Percentiles rank a stretch among this genome's conserved stretches.
These are phyloP conservation scores for Adelphocoris suturalis DNA, from an alignment of 2,888 invertebrate genomes.

Conservation along the genomic window DNA sequence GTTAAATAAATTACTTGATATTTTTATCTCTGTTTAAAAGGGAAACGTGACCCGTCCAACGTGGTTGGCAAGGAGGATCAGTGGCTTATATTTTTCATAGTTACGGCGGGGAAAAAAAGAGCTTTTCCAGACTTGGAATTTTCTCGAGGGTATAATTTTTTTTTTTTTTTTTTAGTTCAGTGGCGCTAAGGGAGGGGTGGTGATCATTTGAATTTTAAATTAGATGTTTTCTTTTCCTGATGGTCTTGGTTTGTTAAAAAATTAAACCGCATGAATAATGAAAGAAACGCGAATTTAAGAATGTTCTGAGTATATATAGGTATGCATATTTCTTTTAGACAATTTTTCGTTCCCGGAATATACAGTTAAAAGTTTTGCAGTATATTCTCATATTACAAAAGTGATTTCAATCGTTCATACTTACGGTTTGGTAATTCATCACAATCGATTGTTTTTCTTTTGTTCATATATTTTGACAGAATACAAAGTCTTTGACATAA, in stretches of 20 bases:
- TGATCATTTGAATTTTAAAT: neutral
- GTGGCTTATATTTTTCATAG: neutral
- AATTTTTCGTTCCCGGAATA: too few species aligned
- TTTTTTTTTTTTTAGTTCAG: neutral
- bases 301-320: too few species aligned
- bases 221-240: neutral
- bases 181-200: neutral
- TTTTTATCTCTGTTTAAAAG: neutral
- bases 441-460: too few species aligned
- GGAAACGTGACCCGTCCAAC: neutral
- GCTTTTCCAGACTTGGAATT: neutral
- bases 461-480: too few species aligned
- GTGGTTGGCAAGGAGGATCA: neutral
- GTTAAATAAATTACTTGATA: conserved; percentile 1
- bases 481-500: too few species aligned
- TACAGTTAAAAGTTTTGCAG: too few species aligned
- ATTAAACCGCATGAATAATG: neutral
- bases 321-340: too few species aligned
- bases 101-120: neutral
- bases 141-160: neutral
- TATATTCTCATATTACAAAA: too few species aligned
- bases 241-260: neutral
- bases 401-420: too few species aligned
- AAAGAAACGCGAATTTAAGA: neutral
- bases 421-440: too few species aligned